A percentile compares a stretch with the other conserved stretches of the same genome.
Evolutionary conservation across 2,888 invertebrate species (phyloP).

Genomic region (Marasmarcha lunaedactyla): DNA sequence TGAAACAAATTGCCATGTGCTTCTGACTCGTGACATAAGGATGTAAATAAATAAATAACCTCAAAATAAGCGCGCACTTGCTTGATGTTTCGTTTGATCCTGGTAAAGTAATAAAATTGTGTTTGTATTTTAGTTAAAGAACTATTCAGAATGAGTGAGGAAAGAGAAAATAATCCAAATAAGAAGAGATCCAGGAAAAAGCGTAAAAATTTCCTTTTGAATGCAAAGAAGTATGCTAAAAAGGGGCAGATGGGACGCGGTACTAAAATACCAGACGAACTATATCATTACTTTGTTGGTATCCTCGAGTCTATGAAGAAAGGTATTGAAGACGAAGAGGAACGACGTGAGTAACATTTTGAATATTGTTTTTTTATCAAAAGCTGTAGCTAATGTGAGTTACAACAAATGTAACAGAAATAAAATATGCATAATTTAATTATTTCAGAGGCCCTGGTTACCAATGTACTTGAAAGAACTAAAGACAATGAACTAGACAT

Average conservation of each 20-base stretch:
- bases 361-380: not conserved
- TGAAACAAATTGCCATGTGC: too few species aligned
- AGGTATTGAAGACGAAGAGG: constrained; percentile 77
- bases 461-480: constrained; percentile 82
- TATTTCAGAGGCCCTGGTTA: constrained; percentile 74
- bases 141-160: constrained; percentile 46
- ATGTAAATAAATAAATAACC: too few species aligned
- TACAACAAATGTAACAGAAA: not conserved
- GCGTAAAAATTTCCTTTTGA: constrained; percentile 75
- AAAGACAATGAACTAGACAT: constrained; percentile 77
- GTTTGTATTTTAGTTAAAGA: too few species aligned
- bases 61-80: too few species aligned
- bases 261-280: constrained; percentile 76
- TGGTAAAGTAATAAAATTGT: too few species aligned
- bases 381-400: too few species aligned
- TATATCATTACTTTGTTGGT: constrained; percentile 82
- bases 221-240: constrained; percentile 82
- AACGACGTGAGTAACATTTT: constrained; percentile 70
- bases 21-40: too few species aligned
- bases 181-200: constrained; percentile 70
- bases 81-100: too few species aligned
- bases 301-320: constrained; percentile 79
- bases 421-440: not conserved
- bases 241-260: constrained; percentile 80
- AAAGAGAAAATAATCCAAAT: constrained; percentile 25